phyloP scores from a whole-genome alignment of 2,113 vertebrate genomes.

The Cyprinodon brontotheroides region DNA sequence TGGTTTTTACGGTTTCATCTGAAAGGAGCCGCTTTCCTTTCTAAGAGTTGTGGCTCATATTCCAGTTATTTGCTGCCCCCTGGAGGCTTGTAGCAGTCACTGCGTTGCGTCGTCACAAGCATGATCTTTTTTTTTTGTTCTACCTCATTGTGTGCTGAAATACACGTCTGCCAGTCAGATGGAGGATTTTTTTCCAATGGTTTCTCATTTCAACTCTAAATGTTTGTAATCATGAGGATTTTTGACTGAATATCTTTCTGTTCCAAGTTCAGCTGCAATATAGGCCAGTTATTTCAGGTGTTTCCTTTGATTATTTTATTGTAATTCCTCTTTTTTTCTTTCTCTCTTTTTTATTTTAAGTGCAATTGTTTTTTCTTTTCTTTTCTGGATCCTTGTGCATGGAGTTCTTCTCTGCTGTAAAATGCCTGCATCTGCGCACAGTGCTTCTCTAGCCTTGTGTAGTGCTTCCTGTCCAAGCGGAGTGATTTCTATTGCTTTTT shows the following conservation, averaged over 20 bases:
- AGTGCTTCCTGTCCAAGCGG: constrained; percentile 36
- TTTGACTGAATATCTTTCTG: constrained; percentile 28
- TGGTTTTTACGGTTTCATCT: constrained; percentile 24
- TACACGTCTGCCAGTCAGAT: constrained; percentile 50
- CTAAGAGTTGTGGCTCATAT: constrained; percentile 8
- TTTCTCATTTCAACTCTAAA: constrained; percentile 27
- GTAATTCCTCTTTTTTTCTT: constrained; percentile 13
- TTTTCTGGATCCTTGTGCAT: constrained; percentile 39
- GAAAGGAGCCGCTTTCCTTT: constrained; percentile 14
- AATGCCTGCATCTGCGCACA: constrained; percentile 54
- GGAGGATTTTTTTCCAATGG: constrained; percentile 2
- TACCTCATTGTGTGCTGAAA: constrained; percentile 70
- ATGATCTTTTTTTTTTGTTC: constrained; percentile 52
- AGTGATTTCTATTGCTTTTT: not conserved
- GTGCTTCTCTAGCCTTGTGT: constrained; percentile 52
- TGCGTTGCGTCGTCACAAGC: constrained; percentile 12
- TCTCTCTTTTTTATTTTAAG: constrained; percentile 45
- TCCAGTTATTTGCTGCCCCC: constrained; percentile 39
- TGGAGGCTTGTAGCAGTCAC: constrained; percentile 38
- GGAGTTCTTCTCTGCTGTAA: constrained; percentile 57
- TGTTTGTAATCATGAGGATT: constrained; percentile 1
- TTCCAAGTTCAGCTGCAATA: constrained; percentile 48
- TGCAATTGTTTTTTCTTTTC: constrained; percentile 60
- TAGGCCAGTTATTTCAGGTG: constrained; percentile 28
- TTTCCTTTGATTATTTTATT: constrained; percentile 20